These are phyloP conservation scores for Cyrtonyx montezumae DNA, from an alignment of 2,113 vertebrate species.

Conservation along the genomic window DNA sequence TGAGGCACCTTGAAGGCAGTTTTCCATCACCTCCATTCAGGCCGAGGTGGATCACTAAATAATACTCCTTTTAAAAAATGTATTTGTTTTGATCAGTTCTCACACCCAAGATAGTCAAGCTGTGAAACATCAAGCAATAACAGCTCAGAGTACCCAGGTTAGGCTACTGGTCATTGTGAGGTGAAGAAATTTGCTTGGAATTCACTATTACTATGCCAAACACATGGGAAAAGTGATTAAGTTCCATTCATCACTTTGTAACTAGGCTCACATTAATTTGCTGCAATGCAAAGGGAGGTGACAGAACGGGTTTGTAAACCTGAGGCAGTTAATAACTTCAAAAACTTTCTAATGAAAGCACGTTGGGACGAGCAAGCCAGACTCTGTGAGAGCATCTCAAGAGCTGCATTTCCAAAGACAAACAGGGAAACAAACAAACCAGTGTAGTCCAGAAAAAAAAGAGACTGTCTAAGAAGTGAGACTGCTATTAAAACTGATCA, in stretches of 20 bases:
- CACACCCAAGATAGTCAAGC: not conserved
- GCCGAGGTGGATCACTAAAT: constrained; percentile 35
- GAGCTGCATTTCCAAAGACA: not conserved
- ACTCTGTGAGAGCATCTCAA: not conserved
- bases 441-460: not conserved
- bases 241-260: not conserved
- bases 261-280: not conserved
- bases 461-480: not conserved
- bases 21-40: constrained; percentile 26
- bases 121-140: not conserved
- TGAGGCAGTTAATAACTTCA: not conserved
- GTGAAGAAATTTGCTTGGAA: not conserved
- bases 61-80: not conserved
- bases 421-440: not conserved
- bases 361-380: accelerated
- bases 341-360: not conserved
- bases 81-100: not conserved
- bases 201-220: not conserved
- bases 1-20: not conserved
- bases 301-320: not conserved
- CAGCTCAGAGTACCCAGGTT: not conserved
- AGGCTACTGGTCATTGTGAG: not conserved
- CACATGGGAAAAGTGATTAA: not conserved
- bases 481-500: not conserved
- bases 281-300: not conserved